Percentiles rank a stretch among this genome's conserved stretches.
Conservation (phyloP, 2,888 invertebrate species). For the Phorcus lineatus region DNA sequence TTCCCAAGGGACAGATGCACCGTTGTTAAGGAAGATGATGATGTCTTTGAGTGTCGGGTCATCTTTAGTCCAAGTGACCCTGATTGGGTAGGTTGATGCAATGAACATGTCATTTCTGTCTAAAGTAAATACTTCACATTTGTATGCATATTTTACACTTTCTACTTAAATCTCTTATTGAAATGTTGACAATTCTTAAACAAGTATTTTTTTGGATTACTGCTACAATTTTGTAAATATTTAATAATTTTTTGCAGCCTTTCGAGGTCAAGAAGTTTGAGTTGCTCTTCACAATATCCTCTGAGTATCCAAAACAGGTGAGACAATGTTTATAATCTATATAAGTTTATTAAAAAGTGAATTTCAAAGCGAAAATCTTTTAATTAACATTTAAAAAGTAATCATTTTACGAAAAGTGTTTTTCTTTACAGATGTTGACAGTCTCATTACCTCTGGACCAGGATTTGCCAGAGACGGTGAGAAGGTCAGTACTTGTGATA, state of each 20-base stretch:
- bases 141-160: too few relatives aligned
- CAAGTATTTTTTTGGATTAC: background rate
- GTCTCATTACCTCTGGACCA: constrained; percentile 58
- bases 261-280: constrained; percentile 69
- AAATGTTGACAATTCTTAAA: background rate
- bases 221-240: too few relatives aligned
- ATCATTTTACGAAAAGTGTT: background rate
- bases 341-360: background rate
- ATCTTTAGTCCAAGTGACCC: constrained; percentile 68
- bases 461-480: constrained; percentile 66
- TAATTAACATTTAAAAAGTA: background rate
- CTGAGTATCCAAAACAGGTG: constrained; percentile 67
- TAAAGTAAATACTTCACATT: too few relatives aligned
- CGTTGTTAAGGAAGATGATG: constrained; percentile 47
- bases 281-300: constrained; percentile 60
- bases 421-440: constrained; percentile 56
- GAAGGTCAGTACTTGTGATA: constrained; percentile 59
- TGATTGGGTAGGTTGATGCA: constrained; percentile 67
- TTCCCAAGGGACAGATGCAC: constrained; percentile 57
- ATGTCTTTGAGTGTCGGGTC: constrained; percentile 44
- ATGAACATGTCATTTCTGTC: too few relatives aligned
- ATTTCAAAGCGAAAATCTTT: background rate
- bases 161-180: too few relatives aligned
- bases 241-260: constrained; percentile 57
- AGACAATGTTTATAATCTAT: background rate